Evolutionary conservation across 2,113 vertebrate genomes (phyloP).

Genomic region (Alouatta palliata): DNA sequence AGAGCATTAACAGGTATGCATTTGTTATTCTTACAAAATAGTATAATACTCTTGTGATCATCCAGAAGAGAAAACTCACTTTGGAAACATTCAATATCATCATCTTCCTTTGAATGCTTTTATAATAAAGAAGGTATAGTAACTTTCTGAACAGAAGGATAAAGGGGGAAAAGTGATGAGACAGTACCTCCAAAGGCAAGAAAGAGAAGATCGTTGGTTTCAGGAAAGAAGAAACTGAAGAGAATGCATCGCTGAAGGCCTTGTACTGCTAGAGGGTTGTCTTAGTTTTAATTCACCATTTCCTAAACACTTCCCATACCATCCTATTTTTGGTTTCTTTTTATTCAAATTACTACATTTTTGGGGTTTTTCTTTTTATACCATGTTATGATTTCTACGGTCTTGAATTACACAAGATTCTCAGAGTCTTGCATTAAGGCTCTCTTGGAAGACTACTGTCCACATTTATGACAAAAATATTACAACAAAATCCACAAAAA

Average conservation of each 20-base stretch:
- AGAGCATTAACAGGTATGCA: not conserved
- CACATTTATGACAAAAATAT: conserved; percentile 80
- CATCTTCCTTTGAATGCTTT: not conserved
- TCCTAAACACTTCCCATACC: conserved; percentile 46
- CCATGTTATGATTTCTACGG: conserved; percentile 69
- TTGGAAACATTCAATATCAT: not conserved
- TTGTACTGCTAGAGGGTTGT: not conserved
- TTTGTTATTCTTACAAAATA: not conserved
- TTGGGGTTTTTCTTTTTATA: conserved; percentile 78
- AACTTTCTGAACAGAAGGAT: conserved; percentile 43
- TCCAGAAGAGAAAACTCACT: not conserved
- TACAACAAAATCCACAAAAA: conserved; percentile 75
- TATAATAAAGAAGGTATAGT: not conserved
- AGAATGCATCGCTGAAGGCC: not conserved
- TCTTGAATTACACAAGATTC: conserved; percentile 69
- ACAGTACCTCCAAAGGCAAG: not conserved
- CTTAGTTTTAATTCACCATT: conserved; percentile 41
- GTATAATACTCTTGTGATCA: not conserved
- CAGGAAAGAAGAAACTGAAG: not conserved
- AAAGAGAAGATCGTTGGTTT: not conserved
- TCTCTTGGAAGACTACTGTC: conserved; percentile 65
- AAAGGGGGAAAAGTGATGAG: not conserved
- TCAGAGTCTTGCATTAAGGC: conserved; percentile 62
- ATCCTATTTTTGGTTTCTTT: conserved; percentile 71
- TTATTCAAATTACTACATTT: conserved; percentile 72